Base-by-base conservation (phyloP, 2,888 invertebrate species). In the Heliconius ismenius region DNA sequence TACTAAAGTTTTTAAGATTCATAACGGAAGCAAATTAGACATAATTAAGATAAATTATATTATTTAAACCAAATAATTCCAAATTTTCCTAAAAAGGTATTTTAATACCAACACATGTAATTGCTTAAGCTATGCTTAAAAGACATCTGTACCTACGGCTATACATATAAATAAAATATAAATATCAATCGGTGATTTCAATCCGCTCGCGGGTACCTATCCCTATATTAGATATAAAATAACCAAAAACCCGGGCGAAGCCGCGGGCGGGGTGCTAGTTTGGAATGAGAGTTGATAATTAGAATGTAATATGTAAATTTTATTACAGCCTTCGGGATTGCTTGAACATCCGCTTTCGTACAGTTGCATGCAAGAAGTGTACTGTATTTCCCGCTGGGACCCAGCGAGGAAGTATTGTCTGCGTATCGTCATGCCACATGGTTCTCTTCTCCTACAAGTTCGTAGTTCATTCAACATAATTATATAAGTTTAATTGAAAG, bases 381-480 rank as follows among this genome's bases (percentile, higher is more conserved):
- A 96, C 86, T 95, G 96, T 81, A 96, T 97, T 73, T 95, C 96
- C 0, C 94, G 97, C 74, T 97, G 97, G 96, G 97, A 97, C 84
- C 95, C 96, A 2, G 96, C 96, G n/a, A 96, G 97, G 83, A 97
- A 97, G 87, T 97, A 96, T 90, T 97, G 97, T 88, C 95, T 97
- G 79, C 95, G 97, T 81, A 96, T 97, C 83, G 96, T 97, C 54
- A 95, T 97, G 87, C 95, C 96, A 1, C 96, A 97, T 83, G 97
- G 97, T 77, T 97, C 97, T 24, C 92, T 97, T 58, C 92, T 97
- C 36, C 89, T 97, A 79, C 96, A 96, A 95, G 96, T 64, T 21
- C 26, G 72, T 70, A 58, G 4, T 32, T 36, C 11, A 54, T 69
- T 13, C 28, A 54, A 26, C 58, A 58, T 54, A 21, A 21, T 58